Percentiles rank a stretch among this genome's conserved stretches.
phyloP scores from a whole-genome alignment of 2,113 vertebrate genomes.

The Oxyruncus cristatus region DNA sequence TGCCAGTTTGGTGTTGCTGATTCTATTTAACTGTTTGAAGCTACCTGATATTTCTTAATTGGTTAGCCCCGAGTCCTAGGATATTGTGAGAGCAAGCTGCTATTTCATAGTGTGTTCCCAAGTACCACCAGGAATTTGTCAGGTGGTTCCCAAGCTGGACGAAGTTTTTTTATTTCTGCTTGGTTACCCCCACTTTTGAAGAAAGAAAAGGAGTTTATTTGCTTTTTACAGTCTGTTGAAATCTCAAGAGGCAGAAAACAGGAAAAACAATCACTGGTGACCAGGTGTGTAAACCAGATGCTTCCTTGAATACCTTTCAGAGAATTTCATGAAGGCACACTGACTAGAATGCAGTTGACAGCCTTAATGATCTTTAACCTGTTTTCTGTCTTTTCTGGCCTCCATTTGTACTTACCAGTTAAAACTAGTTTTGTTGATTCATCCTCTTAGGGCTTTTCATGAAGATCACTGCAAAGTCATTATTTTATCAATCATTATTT shows the following conservation, averaged over 20 bases:
- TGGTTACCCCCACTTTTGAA: not conserved
- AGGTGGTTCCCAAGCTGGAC: not conserved
- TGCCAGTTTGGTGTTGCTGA: not conserved
- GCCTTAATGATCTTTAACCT: not conserved
- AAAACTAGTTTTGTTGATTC: not conserved
- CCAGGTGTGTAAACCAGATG: not conserved
- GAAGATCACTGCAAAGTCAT: not conserved
- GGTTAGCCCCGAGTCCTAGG: not conserved
- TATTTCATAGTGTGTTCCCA: not conserved
- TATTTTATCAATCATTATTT: not conserved
- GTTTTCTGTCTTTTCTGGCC: not conserved
- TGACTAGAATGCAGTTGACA: not conserved
- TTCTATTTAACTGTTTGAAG: not conserved
- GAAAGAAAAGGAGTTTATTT: not conserved
- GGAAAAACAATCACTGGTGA: not conserved
- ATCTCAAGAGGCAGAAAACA: not conserved
- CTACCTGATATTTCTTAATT: not conserved
- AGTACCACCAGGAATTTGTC: not conserved
- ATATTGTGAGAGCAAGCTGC: not conserved
- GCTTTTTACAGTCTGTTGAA: not conserved
- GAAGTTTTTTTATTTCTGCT: not conserved
- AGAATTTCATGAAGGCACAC: not conserved
- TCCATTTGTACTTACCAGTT: not conserved
- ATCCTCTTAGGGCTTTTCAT: fast-evolving
- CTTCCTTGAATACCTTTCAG: not conserved